Conservation (phyloP, 2,113 vertebrate species). For the Mustela nigripes region DNA sequence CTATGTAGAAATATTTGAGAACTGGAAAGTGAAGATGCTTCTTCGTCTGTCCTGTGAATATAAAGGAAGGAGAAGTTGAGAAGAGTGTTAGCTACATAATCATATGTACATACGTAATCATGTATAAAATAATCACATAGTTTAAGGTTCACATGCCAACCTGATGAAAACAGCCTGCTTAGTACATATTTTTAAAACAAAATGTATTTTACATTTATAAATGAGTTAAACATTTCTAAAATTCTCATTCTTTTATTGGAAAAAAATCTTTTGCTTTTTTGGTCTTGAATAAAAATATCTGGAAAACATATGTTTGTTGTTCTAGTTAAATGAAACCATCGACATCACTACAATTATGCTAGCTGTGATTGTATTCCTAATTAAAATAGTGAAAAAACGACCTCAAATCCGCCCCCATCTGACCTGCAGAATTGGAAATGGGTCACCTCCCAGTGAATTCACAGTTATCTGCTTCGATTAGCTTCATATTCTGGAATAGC, state of each 20-base stretch:
- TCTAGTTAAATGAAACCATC: constrained; percentile 41
- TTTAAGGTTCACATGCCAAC: background rate
- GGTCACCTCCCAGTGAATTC: background rate
- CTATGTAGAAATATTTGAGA: background rate
- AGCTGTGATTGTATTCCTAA: background rate
- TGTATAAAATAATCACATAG: background rate
- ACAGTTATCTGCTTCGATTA: background rate
- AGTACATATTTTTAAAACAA: constrained; percentile 24
- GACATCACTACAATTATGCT: background rate
- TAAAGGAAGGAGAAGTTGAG: background rate
- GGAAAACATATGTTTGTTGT: constrained; percentile 57
- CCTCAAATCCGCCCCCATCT: background rate
- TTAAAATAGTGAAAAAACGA: background rate
- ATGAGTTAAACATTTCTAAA: constrained; percentile 44
- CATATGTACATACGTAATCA: background rate
- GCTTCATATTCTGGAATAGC: constrained; percentile 17
- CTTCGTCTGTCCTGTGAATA: background rate
- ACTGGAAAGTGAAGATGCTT: background rate
- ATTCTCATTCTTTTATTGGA: constrained; percentile 39
- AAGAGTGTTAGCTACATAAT: background rate
- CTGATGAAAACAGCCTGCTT: background rate
- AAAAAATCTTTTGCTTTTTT: constrained; percentile 31
- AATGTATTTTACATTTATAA: constrained; percentile 56
- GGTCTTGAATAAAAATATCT: constrained; percentile 71
- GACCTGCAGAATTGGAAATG: background rate